Evolutionary conservation across 2,888 invertebrate species (phyloP).

Genomic region (Gastrophysa polygoni): DNA sequence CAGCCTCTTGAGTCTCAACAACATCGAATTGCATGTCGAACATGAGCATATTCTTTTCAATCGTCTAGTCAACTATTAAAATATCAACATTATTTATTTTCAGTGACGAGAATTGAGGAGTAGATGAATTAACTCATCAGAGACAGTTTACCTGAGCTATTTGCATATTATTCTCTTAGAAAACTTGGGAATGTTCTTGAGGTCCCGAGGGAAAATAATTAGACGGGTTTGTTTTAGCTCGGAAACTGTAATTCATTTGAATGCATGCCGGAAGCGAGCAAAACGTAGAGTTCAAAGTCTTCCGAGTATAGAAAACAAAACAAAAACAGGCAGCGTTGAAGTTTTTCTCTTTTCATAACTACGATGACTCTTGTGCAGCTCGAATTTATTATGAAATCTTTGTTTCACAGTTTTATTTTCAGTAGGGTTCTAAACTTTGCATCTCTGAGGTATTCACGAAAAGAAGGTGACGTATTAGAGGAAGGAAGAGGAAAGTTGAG

Average conservation of each 20-base stretch:
- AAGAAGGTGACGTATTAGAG: neutral
- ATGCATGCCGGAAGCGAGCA: constrained; percentile 26
- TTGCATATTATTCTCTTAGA: constrained; percentile 3
- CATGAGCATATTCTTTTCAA: too few relatives aligned
- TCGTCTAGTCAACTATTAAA: too few relatives aligned
- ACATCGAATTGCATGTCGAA: too few relatives aligned
- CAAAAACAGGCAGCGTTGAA: constrained; percentile 12
- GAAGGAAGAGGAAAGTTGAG: neutral
- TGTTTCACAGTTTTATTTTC: neutral
- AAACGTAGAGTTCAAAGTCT: constrained; percentile 23
- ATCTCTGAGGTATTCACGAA: neutral
- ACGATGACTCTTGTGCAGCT: constrained; percentile 4
- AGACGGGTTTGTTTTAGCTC: constrained; percentile 18
- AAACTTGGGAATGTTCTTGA: constrained; percentile 1
- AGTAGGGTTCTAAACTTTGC: too few relatives aligned
- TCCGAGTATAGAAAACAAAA: constrained; percentile 18
- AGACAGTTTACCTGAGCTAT: neutral
- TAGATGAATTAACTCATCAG: neutral
- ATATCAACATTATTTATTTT: too few relatives aligned
- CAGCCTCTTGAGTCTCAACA: too few relatives aligned
- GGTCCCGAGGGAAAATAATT: constrained; percentile 18
- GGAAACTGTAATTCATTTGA: constrained; percentile 24
- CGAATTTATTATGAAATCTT: neutral
- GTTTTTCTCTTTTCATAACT: constrained; percentile 9
- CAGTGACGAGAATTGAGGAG: neutral